Evolutionary conservation across 2,888 invertebrate genomes (phyloP).

Genomic region (Furcula furcula): DNA sequence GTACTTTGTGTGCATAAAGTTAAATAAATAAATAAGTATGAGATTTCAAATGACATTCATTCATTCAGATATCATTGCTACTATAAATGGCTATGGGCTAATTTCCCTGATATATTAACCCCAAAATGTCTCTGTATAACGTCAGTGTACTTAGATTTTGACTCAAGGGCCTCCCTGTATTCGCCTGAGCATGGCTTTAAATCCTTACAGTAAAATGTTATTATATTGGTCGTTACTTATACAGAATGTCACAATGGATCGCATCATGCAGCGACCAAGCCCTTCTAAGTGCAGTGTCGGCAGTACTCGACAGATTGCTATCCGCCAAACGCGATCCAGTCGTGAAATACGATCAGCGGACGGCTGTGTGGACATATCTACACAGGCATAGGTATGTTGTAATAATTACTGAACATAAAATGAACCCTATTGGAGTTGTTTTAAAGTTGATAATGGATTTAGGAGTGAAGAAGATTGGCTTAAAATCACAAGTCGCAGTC

Average conservation of each 20-base stretch:
- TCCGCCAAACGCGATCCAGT: slow-evolving; percentile 92
- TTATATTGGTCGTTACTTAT: too few relatives aligned
- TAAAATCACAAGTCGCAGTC: slow-evolving; percentile 45
- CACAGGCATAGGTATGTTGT: slow-evolving; percentile 84
- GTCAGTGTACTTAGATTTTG: too few relatives aligned
- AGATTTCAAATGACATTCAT: too few relatives aligned
- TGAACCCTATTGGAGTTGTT: not conserved
- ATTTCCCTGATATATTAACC: too few relatives aligned
- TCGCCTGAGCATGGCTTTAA: too few relatives aligned
- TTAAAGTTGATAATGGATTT: not conserved
- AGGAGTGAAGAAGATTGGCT: slow-evolving; percentile 72
- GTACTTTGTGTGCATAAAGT: too few relatives aligned
- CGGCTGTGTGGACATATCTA: slow-evolving; percentile 97
- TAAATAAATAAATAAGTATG: too few relatives aligned
- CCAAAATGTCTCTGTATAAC: too few relatives aligned
- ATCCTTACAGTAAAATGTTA: too few relatives aligned
- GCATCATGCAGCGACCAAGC: slow-evolving; percentile 83
- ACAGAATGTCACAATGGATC: slow-evolving; percentile 83
- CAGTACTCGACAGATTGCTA: slow-evolving; percentile 94
- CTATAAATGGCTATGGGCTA: too few relatives aligned
- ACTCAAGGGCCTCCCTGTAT: too few relatives aligned
- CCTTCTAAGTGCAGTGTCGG: slow-evolving; percentile 92
- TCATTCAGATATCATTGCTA: too few relatives aligned
- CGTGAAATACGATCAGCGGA: slow-evolving; percentile 94
- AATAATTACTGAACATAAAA: not conserved